Conservation (phyloP, 2,888 invertebrate species). For the Microctonus brassicae region DNA sequence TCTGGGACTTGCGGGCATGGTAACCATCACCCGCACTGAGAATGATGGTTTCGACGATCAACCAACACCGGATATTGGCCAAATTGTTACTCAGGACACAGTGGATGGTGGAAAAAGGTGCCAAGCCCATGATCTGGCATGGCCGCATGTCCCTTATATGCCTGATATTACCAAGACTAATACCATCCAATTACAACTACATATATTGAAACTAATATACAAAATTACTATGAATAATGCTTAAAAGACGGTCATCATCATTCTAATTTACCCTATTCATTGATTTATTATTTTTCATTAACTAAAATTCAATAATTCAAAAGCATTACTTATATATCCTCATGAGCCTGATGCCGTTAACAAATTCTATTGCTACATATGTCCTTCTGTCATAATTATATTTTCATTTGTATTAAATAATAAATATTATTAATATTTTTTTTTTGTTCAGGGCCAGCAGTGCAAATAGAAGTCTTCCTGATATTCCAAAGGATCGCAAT, state of each 20-base stretch:
- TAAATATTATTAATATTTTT: neutral
- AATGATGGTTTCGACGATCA: constrained; percentile 63
- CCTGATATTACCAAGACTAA: constrained; percentile 24
- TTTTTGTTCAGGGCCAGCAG: constrained; percentile 67
- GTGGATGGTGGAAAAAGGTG: constrained; percentile 67
- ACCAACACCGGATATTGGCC: constrained; percentile 57
- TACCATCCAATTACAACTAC: neutral
- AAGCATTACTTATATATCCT: neutral
- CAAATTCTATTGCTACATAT: constrained; percentile 12
- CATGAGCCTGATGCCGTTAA: neutral
- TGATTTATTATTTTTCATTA: neutral
- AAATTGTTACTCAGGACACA: constrained; percentile 59
- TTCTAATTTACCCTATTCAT: neutral
- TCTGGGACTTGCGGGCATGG: constrained; percentile 80
- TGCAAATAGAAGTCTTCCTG: constrained; percentile 85
- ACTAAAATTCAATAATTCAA: constrained; percentile 11
- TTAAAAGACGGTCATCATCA: neutral
- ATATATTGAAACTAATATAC: constrained; percentile 4
- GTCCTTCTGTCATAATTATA: neutral
- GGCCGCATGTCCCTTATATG: constrained; percentile 51
- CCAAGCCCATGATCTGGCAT: constrained; percentile 52
- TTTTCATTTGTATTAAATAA: constrained; percentile 6
- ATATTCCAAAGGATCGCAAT: constrained; percentile 81
- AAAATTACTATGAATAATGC: neutral
- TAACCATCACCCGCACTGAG: constrained; percentile 80